Evolutionary conservation across 2,888 invertebrate species (phyloP).

Genomic region (Cataglyphis albicans): DNA sequence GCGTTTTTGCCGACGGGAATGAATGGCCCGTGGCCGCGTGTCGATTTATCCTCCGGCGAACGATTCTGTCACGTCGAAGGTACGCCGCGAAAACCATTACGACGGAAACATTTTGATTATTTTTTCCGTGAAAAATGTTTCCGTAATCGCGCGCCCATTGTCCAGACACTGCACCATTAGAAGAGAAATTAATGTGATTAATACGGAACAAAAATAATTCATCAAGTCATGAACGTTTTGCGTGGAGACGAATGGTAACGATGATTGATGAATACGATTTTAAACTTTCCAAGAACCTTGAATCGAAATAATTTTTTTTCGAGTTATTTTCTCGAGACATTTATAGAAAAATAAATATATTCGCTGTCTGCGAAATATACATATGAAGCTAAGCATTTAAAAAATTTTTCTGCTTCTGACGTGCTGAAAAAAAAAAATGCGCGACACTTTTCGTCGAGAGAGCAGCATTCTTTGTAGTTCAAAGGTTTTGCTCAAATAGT

Average conservation of each 20-base stretch:
- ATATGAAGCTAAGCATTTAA: neutral
- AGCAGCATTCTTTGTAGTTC: slow-evolving; percentile 50
- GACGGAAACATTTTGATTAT: slow-evolving; percentile 48
- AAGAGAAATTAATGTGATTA: slow-evolving; percentile 37
- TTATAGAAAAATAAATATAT: neutral
- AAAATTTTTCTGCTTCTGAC: slow-evolving; percentile 33
- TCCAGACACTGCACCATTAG: slow-evolving; percentile 13
- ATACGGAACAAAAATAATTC: slow-evolving; percentile 21
- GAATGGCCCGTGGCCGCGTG: slow-evolving; percentile 81
- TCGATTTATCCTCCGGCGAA: slow-evolving; percentile 82
- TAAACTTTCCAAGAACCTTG: neutral
- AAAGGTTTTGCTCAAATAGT: slow-evolving; percentile 46
- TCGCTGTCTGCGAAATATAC: neutral
- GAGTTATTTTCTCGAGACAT: neutral
- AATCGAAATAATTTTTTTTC: neutral
- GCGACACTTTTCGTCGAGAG: slow-evolving; percentile 14
- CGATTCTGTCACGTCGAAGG: slow-evolving; percentile 71
- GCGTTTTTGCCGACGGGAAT: slow-evolving; percentile 82
- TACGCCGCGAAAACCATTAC: slow-evolving; percentile 63
- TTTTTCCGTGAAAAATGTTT: slow-evolving; percentile 39
- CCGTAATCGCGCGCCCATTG: slow-evolving; percentile 28
- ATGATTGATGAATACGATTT: slow-evolving; percentile 29
- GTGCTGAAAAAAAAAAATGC: slow-evolving; percentile 12
- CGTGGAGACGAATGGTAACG: neutral
- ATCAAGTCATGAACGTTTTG: slow-evolving; percentile 24